Evolutionary conservation across 2,113 vertebrate species (phyloP).

Genomic region (Poeciliopsis retropinna): DNA sequence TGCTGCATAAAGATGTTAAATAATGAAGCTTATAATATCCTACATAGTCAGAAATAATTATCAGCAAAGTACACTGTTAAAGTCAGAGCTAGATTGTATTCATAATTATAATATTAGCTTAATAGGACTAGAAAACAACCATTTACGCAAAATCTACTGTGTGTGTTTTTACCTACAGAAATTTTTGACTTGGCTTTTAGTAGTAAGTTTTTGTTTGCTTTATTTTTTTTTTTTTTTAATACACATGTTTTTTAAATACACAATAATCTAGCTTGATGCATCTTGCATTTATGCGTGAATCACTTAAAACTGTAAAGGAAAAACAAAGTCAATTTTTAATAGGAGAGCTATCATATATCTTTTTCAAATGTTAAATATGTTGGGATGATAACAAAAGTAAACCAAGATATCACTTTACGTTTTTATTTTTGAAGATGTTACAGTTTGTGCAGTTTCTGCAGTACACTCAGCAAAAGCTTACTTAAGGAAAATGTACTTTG

Average conservation of each 20-base stretch:
- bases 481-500: conserved; percentile 29
- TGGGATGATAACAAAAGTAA: neutral
- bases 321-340: neutral
- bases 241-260: no score
- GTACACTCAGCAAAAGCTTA: conserved; percentile 51
- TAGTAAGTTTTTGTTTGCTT: neutral
- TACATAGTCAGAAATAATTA: neutral
- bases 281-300: no score
- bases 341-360: neutral
- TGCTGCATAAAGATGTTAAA: conserved; percentile 27
- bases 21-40: neutral
- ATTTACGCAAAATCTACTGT: neutral
- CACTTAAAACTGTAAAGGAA: no score
- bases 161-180: neutral
- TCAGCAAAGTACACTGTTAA: neutral
- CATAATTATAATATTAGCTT: neutral
- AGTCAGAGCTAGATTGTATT: neutral
- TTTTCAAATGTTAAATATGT: neutral
- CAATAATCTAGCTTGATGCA: no score
- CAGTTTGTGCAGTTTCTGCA: conserved; percentile 16
- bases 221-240: no score
- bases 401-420: conserved; percentile 11
- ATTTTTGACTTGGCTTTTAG: neutral
- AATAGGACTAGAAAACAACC: neutral
- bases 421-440: conserved; percentile 59